Conservation (phyloP, 92 coral and sea anemone genomes). For the Heteractis magnifica region DNA sequence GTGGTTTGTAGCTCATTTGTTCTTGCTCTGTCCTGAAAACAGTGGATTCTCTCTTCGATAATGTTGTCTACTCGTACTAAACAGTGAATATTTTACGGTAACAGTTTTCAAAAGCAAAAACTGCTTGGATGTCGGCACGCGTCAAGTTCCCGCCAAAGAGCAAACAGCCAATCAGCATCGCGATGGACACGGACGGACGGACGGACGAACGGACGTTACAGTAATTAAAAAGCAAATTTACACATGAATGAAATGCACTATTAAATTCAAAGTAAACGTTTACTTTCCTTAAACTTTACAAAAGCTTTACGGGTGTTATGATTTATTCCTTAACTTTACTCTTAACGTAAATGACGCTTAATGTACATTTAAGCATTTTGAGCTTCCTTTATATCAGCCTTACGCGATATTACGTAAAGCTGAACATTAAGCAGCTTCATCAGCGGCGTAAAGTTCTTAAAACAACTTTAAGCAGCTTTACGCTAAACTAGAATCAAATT, state of each 20-base stretch:
- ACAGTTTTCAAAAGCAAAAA: no score
- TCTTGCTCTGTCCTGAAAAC: no score
- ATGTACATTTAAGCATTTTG: neutral
- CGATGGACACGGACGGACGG: no score
- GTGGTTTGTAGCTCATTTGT: no score
- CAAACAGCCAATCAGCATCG: no score
- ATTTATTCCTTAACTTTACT: slow-evolving; percentile 3
- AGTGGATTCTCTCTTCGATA: no score
- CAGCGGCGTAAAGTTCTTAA: neutral
- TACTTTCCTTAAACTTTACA: neutral
- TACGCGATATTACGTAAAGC: neutral
- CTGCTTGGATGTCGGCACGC: no score
- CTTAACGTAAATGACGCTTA: neutral
- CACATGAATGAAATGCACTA: neutral
- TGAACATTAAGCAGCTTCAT: neutral
- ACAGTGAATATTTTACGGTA: no score
- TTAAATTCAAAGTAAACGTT: neutral
- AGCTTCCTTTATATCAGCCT: neutral
- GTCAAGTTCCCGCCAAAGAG: no score
- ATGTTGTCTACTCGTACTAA: no score
- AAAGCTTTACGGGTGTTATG: neutral
- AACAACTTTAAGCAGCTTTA: neutral
- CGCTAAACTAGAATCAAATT: neutral
- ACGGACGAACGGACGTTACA: no score
- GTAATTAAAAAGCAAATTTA: no score